Evolutionary conservation across 2,888 invertebrate genomes (phyloP), one percentile per base, ranked within the genome.

Genomic region (Calephelis perditalis): DNA sequence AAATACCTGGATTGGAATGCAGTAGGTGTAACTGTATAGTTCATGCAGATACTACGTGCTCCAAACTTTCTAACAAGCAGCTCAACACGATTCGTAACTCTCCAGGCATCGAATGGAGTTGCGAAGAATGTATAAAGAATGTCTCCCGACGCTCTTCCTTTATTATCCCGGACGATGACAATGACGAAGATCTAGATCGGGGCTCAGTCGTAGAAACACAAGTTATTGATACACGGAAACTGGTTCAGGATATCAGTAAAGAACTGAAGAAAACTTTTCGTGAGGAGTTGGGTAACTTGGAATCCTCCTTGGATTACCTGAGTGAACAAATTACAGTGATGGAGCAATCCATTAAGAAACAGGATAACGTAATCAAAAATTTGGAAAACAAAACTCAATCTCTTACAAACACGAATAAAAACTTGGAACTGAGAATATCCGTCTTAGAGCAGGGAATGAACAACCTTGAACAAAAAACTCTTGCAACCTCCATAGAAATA

Each of bases 391-490:
- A 65, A 56, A 55, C 54, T 49, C 54, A 49, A 35, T 61, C 62
- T 9, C 10, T 63, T 8, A 57, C 43, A 12, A 65, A 67, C 15
- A 63, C 57, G 49, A 61, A 60, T 15, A 62, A 59, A 40, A 65
- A 67, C 43, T 12, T 63, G 36, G 57, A 63, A 44, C 12, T 66
- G 12, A 58, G 59, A 56, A 49, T 58, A 11, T 44, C 62, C n/a
- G 55, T 46, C 3, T 46, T 65, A 26, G 67, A 66, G 60, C 62
- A 65, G 52, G 63, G 58, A 57, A 67, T 57, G 52, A 61, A 57
- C 36, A 55, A 15, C 15, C 15, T 15, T 15, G 15, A 15, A 15
- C 15, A 15, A 15, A 15, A 15, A 15, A 15, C 15, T 7, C 10
- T 45, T 11, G 45, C 45, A 45, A 45, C 45, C 5, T 11, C 45